Percentiles rank a stretch among this genome's conserved stretches.
These are phyloP conservation scores for Leucania comma DNA, from an alignment of 2,888 invertebrate species.

Conservation along the genomic window DNA sequence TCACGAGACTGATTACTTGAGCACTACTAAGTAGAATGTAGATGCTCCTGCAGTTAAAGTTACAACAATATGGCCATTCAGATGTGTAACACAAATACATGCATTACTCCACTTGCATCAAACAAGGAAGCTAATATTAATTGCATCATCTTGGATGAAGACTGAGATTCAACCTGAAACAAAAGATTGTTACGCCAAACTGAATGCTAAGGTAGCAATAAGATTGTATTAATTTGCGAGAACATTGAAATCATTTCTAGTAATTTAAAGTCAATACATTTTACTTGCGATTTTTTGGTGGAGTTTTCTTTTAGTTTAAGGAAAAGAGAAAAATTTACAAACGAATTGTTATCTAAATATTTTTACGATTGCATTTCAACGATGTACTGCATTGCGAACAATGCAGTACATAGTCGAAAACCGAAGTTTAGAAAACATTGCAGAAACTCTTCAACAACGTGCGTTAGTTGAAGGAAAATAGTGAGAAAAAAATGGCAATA, in stretches of 20 bases:
- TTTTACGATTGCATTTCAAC: constrained; percentile 33
- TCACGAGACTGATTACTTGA: constrained; percentile 38
- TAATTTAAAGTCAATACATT: not conserved
- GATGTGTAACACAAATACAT: constrained; percentile 53
- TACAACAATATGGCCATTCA: constrained; percentile 31
- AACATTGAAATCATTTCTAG: too few relatives aligned
- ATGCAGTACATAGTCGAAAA: too few relatives aligned
- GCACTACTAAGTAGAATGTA: constrained; percentile 9
- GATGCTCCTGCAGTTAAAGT: constrained; percentile 31
- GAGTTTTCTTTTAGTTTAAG: not conserved
- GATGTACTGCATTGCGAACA: constrained; percentile 27
- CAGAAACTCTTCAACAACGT: constrained; percentile 2
- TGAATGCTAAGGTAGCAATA: not conserved
- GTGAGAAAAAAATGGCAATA: constrained; percentile 7
- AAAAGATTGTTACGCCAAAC: constrained; percentile 43
- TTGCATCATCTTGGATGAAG: constrained; percentile 56
- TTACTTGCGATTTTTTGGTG: not conserved
- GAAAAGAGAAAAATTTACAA: constrained; percentile 4
- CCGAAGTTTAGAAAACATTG: constrained; percentile 38
- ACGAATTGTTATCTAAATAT: constrained; percentile 12
- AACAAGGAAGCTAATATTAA: constrained; percentile 61
- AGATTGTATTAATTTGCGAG: constrained; percentile 3
- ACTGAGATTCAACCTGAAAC: constrained; percentile 41
- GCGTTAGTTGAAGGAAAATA: not conserved
- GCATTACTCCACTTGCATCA: constrained; percentile 57